Conservation (phyloP, 2,888 invertebrate genomes). For the Cosmia trapezina region DNA sequence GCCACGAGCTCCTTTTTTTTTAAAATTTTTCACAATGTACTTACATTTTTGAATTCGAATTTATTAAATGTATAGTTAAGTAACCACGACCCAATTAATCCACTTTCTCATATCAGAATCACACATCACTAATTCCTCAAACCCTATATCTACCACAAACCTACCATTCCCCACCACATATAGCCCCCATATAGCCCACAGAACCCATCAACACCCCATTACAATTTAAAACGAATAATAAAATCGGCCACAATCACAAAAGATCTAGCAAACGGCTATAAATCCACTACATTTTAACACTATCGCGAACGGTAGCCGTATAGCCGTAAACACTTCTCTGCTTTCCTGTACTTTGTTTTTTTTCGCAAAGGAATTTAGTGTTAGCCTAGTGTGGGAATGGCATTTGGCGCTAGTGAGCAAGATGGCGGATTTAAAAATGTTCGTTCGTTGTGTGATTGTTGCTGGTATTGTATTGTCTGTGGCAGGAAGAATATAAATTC, state of each 20-base stretch:
- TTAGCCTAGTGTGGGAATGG: constrained; percentile 56
- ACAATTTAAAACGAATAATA: constrained; percentile 63
- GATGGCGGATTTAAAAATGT: constrained; percentile 53
- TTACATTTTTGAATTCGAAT: too few relatives aligned
- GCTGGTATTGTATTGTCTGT: constrained; percentile 36
- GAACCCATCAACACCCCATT: constrained; percentile 54
- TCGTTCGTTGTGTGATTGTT: constrained; percentile 9
- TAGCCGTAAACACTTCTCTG: constrained; percentile 83
- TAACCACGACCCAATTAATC: background rate
- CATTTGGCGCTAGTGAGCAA: constrained; percentile 47
- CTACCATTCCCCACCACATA: background rate
- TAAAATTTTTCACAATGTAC: too few relatives aligned
- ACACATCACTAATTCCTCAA: background rate
- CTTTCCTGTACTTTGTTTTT: constrained; percentile 79
- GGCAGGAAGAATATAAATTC: constrained; percentile 49
- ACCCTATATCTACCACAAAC: background rate
- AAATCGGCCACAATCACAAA: constrained; percentile 62
- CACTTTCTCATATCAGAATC: background rate
- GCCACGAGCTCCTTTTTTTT: too few relatives aligned
- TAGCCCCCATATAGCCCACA: constrained; percentile 1
- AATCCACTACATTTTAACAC: constrained; percentile 64
- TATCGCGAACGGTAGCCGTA: constrained; percentile 72
- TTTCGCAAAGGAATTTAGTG: constrained; percentile 69
- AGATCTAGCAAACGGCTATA: constrained; percentile 64
- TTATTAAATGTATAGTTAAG: too few relatives aligned